Conservation (phyloP, 2,888 invertebrate species). For the Philereme vetulata region DNA sequence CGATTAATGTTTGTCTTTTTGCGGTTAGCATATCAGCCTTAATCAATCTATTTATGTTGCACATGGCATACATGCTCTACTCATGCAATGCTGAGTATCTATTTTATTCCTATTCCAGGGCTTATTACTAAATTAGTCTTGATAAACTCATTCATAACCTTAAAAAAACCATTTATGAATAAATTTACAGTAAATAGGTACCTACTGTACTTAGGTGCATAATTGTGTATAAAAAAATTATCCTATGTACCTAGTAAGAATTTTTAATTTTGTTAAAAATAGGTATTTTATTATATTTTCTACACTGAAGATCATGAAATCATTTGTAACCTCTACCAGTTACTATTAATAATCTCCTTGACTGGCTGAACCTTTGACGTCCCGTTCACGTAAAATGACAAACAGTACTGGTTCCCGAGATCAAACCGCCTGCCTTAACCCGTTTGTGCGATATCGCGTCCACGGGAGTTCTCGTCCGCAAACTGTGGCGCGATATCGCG, state of each 20-base stretch:
- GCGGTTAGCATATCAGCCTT: not conserved
- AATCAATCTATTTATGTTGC: not conserved
- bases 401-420: too few relatives aligned
- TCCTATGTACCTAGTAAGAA: not conserved
- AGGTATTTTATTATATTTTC: not conserved
- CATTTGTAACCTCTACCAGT: too few relatives aligned
- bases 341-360: too few relatives aligned
- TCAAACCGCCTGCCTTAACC: too few relatives aligned
- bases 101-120: not conserved
- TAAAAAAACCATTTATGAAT: not conserved
- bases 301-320: not conserved
- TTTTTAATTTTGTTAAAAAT: not conserved
- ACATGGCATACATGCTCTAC: not conserved
- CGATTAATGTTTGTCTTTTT: not conserved
- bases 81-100: not conserved
- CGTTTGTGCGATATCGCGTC: too few relatives aligned
- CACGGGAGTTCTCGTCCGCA: too few relatives aligned
- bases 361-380: too few relatives aligned
- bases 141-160: slow-evolving; percentile 5
- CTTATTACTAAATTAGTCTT: not conserved
- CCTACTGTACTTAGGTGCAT: not conserved
- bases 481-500: too few relatives aligned
- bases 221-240: not conserved
- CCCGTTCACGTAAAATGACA: too few relatives aligned
- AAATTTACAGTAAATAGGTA: not conserved